Evolutionary conservation across 37 sponge, comb jelly and placozoan species (phyloP).

Genomic region (Crambe crambe): DNA sequence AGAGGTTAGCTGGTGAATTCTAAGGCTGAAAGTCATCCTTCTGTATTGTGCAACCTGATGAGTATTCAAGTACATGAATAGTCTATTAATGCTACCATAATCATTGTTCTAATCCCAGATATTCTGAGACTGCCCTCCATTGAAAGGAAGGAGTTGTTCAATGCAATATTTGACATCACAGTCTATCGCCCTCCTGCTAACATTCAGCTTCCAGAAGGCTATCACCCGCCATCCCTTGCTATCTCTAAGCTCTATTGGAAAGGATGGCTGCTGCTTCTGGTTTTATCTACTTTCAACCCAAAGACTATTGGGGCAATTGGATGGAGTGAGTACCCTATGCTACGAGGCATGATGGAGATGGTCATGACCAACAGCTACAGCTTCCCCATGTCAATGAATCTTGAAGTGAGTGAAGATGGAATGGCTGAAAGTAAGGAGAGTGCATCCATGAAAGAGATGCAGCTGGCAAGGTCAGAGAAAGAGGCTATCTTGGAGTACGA

Average conservation of each 20-base stretch:
- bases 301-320: constrained; percentile 77
- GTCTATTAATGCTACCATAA: background rate
- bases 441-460: constrained; percentile 47
- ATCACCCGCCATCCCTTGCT: constrained; percentile 85
- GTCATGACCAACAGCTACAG: constrained; percentile 89
- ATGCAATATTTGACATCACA: constrained; percentile 75
- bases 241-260: constrained; percentile 95
- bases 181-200: constrained; percentile 69
- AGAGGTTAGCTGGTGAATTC: too few relatives aligned
- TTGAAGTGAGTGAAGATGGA: constrained; percentile 37
- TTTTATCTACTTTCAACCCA: constrained; percentile 89
- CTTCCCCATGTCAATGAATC: constrained; percentile 73
- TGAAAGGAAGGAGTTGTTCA: constrained; percentile 72
- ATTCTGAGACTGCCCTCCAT: constrained; percentile 61
- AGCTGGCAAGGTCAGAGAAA: constrained; percentile 71
- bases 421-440: constrained; percentile 43
- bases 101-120: constrained; percentile 4
- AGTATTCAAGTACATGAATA: background rate
- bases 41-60: background rate
- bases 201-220: constrained; percentile 78
- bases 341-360: constrained; percentile 96
- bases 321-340: constrained; percentile 89
- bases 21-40: too few relatives aligned
- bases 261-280: constrained; percentile 88
- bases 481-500: constrained; percentile 90